Evolutionary conservation across 92 coral and sea anemone species (phyloP), one percentile per base, ranked within the genome.

Genomic region (Diadumene lineata): DNA sequence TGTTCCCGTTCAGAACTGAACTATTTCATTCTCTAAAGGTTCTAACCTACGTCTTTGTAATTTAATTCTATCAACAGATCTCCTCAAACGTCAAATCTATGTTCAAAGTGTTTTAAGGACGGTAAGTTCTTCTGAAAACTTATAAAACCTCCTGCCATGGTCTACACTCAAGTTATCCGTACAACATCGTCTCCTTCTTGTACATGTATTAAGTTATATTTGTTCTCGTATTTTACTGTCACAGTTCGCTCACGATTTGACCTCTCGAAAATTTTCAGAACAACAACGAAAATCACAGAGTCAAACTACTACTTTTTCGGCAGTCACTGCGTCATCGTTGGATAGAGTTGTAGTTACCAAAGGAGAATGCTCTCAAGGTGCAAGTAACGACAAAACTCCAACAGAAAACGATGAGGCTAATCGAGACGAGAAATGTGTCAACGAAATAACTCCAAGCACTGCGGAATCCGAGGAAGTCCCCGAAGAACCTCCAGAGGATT

Each of bases 41-140:
- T 22, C 29, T 17, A 22, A 63, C 21, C 22, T 60, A 21, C 51
- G 2, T 53, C 16, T 46, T 26, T 43, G 31, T 56, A 51, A 19
- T 68, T 23, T 55, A 44, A 51, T 29, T 77, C 33, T 22, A 38
- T 50, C 63, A 43, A 19, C 74, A 91, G 93, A 63, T 88, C 92
- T 34, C 92, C 97, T 11, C 93, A 88, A 83, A 91, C 97, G 43
- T 72, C 81, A 65, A 91, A 91, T 88, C 61, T 91, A 73, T 91
- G 97, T 64, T 91, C 97, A 46, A 87, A 91, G 80, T 91, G 97
- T 51, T 91, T 84, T 70, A 91, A 91, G 64, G 97, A 88, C 53
- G 97, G 97, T 91, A 62, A 66, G 97, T 68, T 53, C 4, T 53
- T 3, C 19, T 3, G 58, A 13, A 38, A 38, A 53, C n/a, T 21